Evolutionary conservation across 2,113 vertebrate species (phyloP), one percentile per base, ranked within the genome.

Genomic region (Myiozetetes cayanensis): DNA sequence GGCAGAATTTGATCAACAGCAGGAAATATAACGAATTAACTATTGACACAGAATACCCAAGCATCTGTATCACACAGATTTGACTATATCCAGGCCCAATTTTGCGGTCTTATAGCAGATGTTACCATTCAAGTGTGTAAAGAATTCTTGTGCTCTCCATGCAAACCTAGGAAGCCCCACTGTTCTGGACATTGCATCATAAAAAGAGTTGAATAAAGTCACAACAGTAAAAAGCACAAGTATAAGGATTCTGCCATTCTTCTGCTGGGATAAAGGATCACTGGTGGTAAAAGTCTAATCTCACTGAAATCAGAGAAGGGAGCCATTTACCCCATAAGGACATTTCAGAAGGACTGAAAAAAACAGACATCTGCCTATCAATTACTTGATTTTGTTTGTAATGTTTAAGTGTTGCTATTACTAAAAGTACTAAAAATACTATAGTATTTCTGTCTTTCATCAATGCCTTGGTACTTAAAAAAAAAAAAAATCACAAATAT

Each of bases 241-340:
- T 50, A 23, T 4, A 63, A 28, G 31, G 20, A 35, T 12, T 62
- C 20, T 74, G 35, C 5, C 12, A 3, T 63, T 85, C 39, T 77
- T 19, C 6, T 72, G 5, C 14, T 50, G 35, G 11, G 6, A 56
- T 39, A 41, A 73, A 70, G 2, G 8, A 52, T 87, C 39, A 13
- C 31, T 65, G 11, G 8, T 70, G 56, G 6, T 18, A 52, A 43
- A 79, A 73, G 33, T 23, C 23, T 7, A 47, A 25, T n/a, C 23
- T 71, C 52, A 78, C 12, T 61, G 47, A 78, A 82, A 55, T 39
- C 33, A 78, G 31, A 20, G n/a, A 82, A 47, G 5, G 5, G 9
- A 80, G n/a, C 1, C 1, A 1, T 73, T 58, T 58, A 12, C 17
- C 6, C 31, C 30, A 23, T 33, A 41, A 50, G 0, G 0, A 33